Conservation (phyloP, 2,113 vertebrate genomes). For the Onychostruthus taczanowskii region DNA sequence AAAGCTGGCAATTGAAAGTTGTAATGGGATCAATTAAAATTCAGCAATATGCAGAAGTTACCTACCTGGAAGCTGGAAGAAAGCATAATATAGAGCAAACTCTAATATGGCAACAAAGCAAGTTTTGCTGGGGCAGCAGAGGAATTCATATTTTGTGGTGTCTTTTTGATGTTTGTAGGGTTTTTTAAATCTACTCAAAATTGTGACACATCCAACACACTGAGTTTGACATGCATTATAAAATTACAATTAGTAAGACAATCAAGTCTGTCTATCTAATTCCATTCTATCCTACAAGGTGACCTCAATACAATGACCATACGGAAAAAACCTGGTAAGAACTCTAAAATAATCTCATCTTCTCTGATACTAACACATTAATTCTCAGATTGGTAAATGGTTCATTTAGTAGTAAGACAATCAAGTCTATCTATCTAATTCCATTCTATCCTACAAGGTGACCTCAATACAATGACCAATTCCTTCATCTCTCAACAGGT, state of each 20-base stretch:
- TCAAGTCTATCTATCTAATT: background rate
- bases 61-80: conserved; percentile 30
- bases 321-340: background rate
- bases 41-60: background rate
- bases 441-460: background rate
- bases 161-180: background rate
- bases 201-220: background rate
- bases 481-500: background rate
- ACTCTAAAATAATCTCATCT: background rate
- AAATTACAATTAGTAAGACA: too few relatives aligned
- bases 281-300: too few relatives aligned
- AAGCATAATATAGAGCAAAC: background rate
- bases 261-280: too few relatives aligned
- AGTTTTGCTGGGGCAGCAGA: background rate
- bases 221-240: background rate
- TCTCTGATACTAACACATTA: background rate
- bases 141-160: background rate
- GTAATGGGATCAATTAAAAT: background rate
- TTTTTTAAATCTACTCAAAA: background rate
- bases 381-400: background rate
- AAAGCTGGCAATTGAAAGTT: background rate
- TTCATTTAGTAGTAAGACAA: background rate
- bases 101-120: background rate
- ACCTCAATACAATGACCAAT: background rate
- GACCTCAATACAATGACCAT: too few relatives aligned